These are phyloP conservation scores for Cranoglanis bouderius DNA, from an alignment of 2,113 vertebrate species.

Conservation along the genomic window DNA sequence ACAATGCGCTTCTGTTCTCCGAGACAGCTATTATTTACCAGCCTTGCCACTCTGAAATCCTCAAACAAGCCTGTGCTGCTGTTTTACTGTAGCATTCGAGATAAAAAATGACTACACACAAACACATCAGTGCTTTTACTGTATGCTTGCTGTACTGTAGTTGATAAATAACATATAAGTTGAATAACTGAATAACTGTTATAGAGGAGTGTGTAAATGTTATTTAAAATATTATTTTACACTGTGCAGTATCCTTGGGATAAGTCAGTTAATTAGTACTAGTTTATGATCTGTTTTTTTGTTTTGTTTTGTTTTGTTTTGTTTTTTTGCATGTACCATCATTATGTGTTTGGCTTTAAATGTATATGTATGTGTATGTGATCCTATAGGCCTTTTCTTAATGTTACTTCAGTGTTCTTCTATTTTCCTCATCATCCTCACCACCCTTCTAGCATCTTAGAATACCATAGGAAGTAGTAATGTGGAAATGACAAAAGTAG, in stretches of 20 bases:
- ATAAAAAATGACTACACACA: not conserved
- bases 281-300: not conserved
- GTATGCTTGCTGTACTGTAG: not conserved
- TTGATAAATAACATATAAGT: not conserved
- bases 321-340: not conserved
- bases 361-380: not conserved
- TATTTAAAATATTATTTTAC: not conserved
- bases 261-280: not conserved
- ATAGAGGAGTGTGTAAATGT: not conserved
- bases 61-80: constrained; percentile 4
- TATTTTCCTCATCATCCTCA: not conserved
- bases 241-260: not conserved
- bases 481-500: not conserved
- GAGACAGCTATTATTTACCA: constrained; percentile 30
- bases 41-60: not conserved
- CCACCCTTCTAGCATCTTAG: not conserved
- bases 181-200: not conserved
- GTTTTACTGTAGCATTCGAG: not conserved
- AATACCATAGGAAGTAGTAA: not conserved
- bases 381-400: not conserved
- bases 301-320: not conserved
- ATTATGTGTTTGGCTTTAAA: not conserved
- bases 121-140: not conserved
- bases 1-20: constrained; percentile 47
- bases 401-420: not conserved